A percentile compares a stretch with the other conserved stretches of the same genome.
Evolutionary conservation across 1,140 invertebrate genomes (phyloP).

Genomic region (Aleiodes sp.): DNA sequence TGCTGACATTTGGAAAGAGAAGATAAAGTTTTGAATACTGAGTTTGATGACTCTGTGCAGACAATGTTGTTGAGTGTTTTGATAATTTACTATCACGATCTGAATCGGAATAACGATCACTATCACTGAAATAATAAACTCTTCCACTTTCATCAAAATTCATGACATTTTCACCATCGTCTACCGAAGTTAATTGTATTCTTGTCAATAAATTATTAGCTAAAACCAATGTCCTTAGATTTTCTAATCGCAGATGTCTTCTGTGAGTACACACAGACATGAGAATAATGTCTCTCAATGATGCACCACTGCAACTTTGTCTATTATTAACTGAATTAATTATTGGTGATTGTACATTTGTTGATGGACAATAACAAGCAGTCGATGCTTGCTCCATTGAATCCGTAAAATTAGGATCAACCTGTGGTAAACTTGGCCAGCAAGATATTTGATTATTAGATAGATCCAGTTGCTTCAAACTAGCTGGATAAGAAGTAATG

Average conservation of each 20-base stretch:
- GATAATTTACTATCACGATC: not conserved
- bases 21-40: conserved; percentile 66
- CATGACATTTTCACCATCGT: conserved; percentile 67
- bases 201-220: conserved; percentile 85
- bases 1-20: conserved; percentile 93
- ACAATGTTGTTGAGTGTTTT: not conserved
- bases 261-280: conserved; percentile 85
- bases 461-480: conserved; percentile 90
- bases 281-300: conserved; percentile 77
- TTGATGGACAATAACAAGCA: conserved; percentile 71
- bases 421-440: conserved; percentile 85
- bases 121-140: not conserved
- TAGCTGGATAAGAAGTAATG: conserved; percentile 88
- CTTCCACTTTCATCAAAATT: not conserved
- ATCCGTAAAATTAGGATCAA: conserved; percentile 68
- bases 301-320: conserved; percentile 34
- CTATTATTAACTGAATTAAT: conserved; percentile 29
- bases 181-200: conserved; percentile 82
- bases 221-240: conserved; percentile 82
- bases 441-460: conserved; percentile 91
- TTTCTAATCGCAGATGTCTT: conserved; percentile 82
- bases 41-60: conserved; percentile 45
- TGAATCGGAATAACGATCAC: not conserved
- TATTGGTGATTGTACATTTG: conserved; percentile 59
- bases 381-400: conserved; percentile 70